Evolutionary conservation across 2,113 vertebrate species (phyloP), one percentile per base, ranked within the genome.

Genomic region (Sakesphorus luctuosus): DNA sequence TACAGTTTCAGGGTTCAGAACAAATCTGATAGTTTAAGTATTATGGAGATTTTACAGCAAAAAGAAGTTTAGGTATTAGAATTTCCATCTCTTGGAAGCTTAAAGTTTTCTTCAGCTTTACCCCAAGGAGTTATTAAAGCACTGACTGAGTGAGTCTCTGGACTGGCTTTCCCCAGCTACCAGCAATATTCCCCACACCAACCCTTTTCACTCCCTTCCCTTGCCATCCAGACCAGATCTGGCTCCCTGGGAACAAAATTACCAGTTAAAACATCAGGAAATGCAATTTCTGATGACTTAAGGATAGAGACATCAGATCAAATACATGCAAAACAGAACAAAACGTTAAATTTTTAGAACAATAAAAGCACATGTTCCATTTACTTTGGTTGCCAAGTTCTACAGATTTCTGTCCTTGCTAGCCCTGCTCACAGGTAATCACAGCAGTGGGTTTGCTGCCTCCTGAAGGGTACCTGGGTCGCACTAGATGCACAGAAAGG

Each of bases 311-410:
- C 19, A 58, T 36, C 40, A 36, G 47, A 52, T 40, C 63, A 52
- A 56, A 12, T 33, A 36, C 1, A 1, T 4, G 33, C 0, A n/a
- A 66, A 74, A 43, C 47, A 3, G 63, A 46, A 59, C 1, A 0
- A 67, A 59, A 35, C 2, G 1, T 65, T 38, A 55, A 1, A 29
- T 29, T 91, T 91, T 65, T 47, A 55, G 36, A 63, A 63, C 43
- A 69, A 73, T 26, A 31, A 19, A 68, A 72, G 14, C 2, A 0
- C 10, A 15, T 8, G 11, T 73, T 92, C 53, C 56, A 7, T 58
- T 76, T 43, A 47, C 47, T 92, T 65, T 38, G 13, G 9, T 10
- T 63, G 47, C 73, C 44, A n/a, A 49, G 69, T 50, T 33, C 49
- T 61, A 56, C 29, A 73, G 68, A 49, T 47, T 77, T 69, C 44